phyloP scores from a whole-genome alignment of 2,888 invertebrate genomes.

The Dugesia japonica region DNA sequence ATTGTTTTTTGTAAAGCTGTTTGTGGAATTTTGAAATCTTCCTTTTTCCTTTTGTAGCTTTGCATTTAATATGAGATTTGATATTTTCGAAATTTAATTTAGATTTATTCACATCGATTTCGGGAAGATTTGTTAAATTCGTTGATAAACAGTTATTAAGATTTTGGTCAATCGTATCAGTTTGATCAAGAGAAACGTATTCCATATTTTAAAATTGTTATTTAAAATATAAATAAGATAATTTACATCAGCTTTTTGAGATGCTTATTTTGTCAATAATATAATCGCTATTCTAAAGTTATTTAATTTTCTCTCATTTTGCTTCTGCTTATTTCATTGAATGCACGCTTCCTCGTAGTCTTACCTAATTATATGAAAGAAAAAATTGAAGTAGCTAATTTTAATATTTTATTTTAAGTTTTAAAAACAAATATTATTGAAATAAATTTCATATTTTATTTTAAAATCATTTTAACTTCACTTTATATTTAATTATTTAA shows the following conservation, averaged over 20 bases:
- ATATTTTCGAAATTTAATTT: constrained; percentile 8
- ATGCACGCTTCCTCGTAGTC: not conserved
- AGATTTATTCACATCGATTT: not conserved
- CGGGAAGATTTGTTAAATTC: not conserved
- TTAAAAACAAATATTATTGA: too few species aligned
- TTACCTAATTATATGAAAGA: not conserved
- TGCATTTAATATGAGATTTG: not conserved
- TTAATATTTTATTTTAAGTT: too few species aligned
- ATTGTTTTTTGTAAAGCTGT: not conserved
- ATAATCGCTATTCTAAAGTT: not conserved
- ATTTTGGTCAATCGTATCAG: not conserved
- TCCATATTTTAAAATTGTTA: not conserved
- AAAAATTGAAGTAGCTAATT: too few species aligned
- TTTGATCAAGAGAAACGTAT: constrained; percentile 15
- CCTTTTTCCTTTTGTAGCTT: not conserved
- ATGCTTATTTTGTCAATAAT: not conserved
- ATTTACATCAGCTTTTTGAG: not conserved
- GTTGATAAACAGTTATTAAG: not conserved
- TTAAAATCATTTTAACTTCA: too few species aligned
- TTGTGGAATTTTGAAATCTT: not conserved
- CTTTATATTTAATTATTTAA: too few species aligned
- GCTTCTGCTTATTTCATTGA: constrained; percentile 8
- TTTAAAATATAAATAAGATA: not conserved
- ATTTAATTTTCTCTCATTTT: constrained; percentile 13
- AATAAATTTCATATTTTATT: too few species aligned